Base-by-base conservation (phyloP, 1,140 invertebrate species). In the Macrosteles quadrilineatus region DNA sequence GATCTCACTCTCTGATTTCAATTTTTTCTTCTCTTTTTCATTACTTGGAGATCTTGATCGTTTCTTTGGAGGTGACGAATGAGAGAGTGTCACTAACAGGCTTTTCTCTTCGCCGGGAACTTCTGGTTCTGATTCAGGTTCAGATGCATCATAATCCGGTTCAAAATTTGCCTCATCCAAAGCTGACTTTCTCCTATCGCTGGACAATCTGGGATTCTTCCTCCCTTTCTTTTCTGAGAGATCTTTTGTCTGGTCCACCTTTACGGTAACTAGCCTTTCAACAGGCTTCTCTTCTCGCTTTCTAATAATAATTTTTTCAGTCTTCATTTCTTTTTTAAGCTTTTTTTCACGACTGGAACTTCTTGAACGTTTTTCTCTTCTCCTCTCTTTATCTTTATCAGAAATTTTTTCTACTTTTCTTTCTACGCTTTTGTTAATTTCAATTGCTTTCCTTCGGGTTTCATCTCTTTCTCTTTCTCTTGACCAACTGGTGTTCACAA, bases 161-260 rank as follows among this genome's bases (percentile, higher is more conserved):
- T 72, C 71, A 62, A 72, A 72, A 47, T 29, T 66, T 12, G 68
- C 47, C 50, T 72, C 71, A 62, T 72, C 71, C 12, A 72, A 43
- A n/a, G 59, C 25, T 14, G 57, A 40, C 29, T 69, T 69, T 30
- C 32, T 62, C 30, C 47, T 66, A 53, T 57, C 43, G 53, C 66
- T 68, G 1, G 69, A 27, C 43, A 62, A 67, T 69, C 65, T 70
- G 19, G 67, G 68, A 65, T 64, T 66, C 69, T 70, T 74, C 71
- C 59, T 67, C 21, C 59, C 31, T 55, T 72, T 71, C 25, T 68
- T 70, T 47, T 74, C 50, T 6, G 19, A n/a, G 29, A 19, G 12
- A 12, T 74, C 71, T 68, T 74, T 72, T 1, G 21, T 63, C 45
- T 9, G n/a, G 40, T 57, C 40, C n/a, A 66, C 62, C 11, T 72